phyloP scores from a whole-genome alignment of 2,888 invertebrate genomes.

The Caenorhabditis panamensis region DNA sequence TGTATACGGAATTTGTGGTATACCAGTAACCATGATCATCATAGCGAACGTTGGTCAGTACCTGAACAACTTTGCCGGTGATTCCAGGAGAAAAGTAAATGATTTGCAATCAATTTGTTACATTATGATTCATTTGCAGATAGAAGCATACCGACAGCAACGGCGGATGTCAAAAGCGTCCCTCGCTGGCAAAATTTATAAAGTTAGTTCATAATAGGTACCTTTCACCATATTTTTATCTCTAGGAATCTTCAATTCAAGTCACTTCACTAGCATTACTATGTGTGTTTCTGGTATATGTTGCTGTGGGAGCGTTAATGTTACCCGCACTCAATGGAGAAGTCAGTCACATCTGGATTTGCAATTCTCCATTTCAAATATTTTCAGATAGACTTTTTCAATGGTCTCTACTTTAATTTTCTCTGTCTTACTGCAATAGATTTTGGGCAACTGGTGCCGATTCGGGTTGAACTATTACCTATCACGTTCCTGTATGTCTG shows the following conservation, averaged over 20 bases:
- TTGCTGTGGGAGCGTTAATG: constrained; percentile 79
- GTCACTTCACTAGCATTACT: constrained; percentile 76
- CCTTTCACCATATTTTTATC: not conserved
- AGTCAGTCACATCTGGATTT: constrained; percentile 21
- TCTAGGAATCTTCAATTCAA: constrained; percentile 72
- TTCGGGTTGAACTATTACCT: constrained; percentile 77
- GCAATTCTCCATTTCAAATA: no score
- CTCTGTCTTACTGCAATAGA: constrained; percentile 80
- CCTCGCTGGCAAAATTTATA: constrained; percentile 71
- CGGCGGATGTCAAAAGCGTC: constrained; percentile 73
- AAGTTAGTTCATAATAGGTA: constrained; percentile 16
- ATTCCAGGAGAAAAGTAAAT: constrained; percentile 74
- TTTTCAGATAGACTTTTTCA: constrained; percentile 78
- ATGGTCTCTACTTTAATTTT: constrained; percentile 81
- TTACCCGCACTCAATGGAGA: constrained; percentile 79
- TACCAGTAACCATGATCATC: constrained; percentile 81
- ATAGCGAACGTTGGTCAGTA: constrained; percentile 81
- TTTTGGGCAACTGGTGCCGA: constrained; percentile 79
- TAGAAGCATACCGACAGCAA: constrained; percentile 72
- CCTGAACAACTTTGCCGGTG: constrained; percentile 78
- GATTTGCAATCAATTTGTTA: not conserved
- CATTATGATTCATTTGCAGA: not conserved
- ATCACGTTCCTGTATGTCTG: constrained; percentile 81
- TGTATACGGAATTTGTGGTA: constrained; percentile 79
- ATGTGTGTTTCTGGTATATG: constrained; percentile 76